Conservation (phyloP, 2,797 vertebrate species). For the Oreortyx pictus region DNA sequence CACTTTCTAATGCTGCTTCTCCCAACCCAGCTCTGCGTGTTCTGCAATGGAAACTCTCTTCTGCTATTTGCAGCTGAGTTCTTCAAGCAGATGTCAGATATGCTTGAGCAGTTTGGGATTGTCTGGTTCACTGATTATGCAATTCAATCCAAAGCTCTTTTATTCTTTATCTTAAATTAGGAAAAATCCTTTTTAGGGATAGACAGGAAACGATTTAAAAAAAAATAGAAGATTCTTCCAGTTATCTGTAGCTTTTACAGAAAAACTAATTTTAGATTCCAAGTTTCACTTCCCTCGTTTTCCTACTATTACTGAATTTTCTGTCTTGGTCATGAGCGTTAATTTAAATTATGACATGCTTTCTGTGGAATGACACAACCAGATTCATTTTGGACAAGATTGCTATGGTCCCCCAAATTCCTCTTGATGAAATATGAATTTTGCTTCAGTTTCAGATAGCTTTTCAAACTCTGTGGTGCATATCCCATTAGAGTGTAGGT, state of each 20-base stretch:
- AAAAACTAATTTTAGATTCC: constrained; percentile 20
- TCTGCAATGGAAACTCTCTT: constrained; percentile 54
- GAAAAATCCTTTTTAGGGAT: constrained; percentile 38
- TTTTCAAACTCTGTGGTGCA: constrained; percentile 39
- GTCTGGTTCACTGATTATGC: constrained; percentile 64
- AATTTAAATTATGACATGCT: constrained; percentile 43
- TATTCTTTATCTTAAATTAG: constrained; percentile 55
- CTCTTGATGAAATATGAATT: neutral
- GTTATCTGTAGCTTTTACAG: constrained; percentile 27
- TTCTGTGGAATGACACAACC: constrained; percentile 11
- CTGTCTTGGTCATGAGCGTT: constrained; percentile 22
- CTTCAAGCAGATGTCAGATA: constrained; percentile 49
- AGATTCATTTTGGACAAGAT: constrained; percentile 16
- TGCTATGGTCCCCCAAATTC: neutral
- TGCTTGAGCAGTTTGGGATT: constrained; percentile 63
- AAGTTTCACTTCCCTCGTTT: constrained; percentile 29
- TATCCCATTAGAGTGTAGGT: constrained; percentile 27
- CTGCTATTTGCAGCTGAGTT: constrained; percentile 40
- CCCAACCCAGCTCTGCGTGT: constrained; percentile 48
- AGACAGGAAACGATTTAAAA: neutral
- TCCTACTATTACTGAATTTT: constrained; percentile 30
- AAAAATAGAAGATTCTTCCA: constrained; percentile 5
- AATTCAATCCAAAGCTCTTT: constrained; percentile 47
- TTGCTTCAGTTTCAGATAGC: constrained; percentile 20
- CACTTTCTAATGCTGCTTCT: constrained; percentile 54